A percentile compares a stretch with the other conserved stretches of the same genome.
Conservation (phyloP, 2,888 invertebrate species). For the Furcula furcula region DNA sequence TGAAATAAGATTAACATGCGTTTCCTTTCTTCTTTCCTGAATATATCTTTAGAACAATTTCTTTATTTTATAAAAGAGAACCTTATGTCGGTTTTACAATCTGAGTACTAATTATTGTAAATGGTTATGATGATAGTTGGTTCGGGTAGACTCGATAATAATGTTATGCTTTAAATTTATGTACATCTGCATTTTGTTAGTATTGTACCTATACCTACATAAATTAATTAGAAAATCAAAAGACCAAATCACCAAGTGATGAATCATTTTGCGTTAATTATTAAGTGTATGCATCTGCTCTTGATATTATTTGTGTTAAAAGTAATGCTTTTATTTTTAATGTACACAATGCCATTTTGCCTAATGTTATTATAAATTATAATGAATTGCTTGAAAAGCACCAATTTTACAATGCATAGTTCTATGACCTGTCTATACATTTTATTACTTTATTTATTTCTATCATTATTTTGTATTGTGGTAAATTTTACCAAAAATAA, state of each 20-base stretch:
- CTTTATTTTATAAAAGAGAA: conserved; percentile 23
- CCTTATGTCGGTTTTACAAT: conserved; percentile 22
- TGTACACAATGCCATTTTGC: conserved; percentile 82
- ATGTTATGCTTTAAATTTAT: conserved; percentile 54
- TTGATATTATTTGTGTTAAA: conserved; percentile 79
- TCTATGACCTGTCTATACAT: conserved; percentile 81
- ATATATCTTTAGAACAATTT: conserved; percentile 36
- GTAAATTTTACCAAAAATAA: conserved; percentile 82
- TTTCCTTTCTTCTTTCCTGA: conserved; percentile 48
- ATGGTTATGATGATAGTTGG: conserved; percentile 35
- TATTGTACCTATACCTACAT: conserved; percentile 42
- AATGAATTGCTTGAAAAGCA: conserved; percentile 81
- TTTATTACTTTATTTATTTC: conserved; percentile 82
- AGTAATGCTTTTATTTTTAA: conserved; percentile 79
- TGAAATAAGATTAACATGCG: conserved; percentile 62
- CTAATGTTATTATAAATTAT: conserved; percentile 82
- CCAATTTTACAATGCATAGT: conserved; percentile 81
- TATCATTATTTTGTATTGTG: conserved; percentile 81
- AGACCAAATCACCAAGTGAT: conserved; percentile 80
- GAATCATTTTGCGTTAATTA: conserved; percentile 59
- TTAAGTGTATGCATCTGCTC: conserved; percentile 70
- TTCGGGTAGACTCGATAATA: conserved; percentile 34
- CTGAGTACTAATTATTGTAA: conserved; percentile 29
- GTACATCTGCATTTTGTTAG: conserved; percentile 67
- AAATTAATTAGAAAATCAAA: conserved; percentile 45